Evolutionary conservation across 2,113 vertebrate genomes (phyloP).

Genomic region (Pantherophis guttatus): DNA sequence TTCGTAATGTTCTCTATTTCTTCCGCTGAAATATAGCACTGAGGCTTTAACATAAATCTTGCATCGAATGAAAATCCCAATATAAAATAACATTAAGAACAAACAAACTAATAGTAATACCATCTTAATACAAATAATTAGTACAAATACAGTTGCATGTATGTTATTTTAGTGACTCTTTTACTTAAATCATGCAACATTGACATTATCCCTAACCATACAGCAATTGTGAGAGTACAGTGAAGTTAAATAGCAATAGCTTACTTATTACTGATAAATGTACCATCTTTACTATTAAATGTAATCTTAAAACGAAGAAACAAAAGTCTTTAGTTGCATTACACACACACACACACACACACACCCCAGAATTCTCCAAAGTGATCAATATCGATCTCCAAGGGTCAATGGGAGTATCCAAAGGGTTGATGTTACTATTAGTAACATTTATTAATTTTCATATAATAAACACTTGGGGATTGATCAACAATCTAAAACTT

Average conservation of each 20-base stretch:
- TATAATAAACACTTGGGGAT: neutral
- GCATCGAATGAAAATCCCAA: neutral
- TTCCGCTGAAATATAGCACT: slow-evolving; percentile 72
- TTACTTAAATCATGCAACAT: neutral
- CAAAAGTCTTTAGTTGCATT: neutral
- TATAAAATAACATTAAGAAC: neutral
- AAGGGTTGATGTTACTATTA: neutral
- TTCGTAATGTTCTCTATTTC: slow-evolving; percentile 84
- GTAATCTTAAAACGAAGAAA: neutral
- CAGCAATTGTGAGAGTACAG: neutral
- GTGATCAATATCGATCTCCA: neutral
- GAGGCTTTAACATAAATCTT: slow-evolving; percentile 20
- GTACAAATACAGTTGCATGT: neutral
- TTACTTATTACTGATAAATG: neutral
- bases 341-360: neutral
- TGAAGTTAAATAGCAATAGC: neutral
- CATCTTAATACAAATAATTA: neutral
- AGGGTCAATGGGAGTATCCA: neutral
- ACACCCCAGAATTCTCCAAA: neutral
- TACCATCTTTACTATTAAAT: neutral
- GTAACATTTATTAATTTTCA: neutral
- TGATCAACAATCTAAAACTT: neutral
- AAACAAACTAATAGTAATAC: neutral
- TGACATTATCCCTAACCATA: neutral
- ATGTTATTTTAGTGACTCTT: neutral